Conservation (phyloP, 2,888 invertebrate genomes). For the Fragum fragum region DNA sequence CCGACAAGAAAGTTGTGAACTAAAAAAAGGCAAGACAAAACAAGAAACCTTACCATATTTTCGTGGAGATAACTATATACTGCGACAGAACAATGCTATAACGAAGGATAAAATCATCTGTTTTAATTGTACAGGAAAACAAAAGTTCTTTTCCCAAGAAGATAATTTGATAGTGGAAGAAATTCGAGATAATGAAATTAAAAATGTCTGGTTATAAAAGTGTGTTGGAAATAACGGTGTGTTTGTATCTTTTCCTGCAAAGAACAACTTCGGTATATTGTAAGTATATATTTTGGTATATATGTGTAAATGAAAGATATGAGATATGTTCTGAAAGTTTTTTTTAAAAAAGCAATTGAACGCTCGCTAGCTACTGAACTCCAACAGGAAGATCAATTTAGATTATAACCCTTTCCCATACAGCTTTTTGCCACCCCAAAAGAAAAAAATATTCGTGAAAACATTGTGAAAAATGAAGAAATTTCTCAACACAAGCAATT, state of each 20-base stretch:
- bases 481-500: too few species aligned
- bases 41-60: not conserved
- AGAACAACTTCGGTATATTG: constrained; percentile 43
- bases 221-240: constrained; percentile 38
- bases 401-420: too few species aligned
- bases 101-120: constrained; percentile 3
- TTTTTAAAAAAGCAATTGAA: too few species aligned
- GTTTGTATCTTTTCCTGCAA: constrained; percentile 39
- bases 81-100: not conserved
- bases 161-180: constrained; percentile 16
- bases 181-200: constrained; percentile 29
- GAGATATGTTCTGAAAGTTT: too few species aligned
- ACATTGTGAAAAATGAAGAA: too few species aligned
- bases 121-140: constrained; percentile 14
- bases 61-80: not conserved
- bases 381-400: too few species aligned
- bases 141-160: constrained; percentile 23
- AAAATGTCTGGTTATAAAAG: constrained; percentile 35
- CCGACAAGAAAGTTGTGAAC: not conserved
- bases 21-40: not conserved
- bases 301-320: too few species aligned
- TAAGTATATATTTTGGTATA: too few species aligned
- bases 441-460: too few species aligned
- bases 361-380: too few species aligned
- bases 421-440: too few species aligned